Conservation (phyloP, 2,797 vertebrate species). For the Chiloscyllium punctatum region DNA sequence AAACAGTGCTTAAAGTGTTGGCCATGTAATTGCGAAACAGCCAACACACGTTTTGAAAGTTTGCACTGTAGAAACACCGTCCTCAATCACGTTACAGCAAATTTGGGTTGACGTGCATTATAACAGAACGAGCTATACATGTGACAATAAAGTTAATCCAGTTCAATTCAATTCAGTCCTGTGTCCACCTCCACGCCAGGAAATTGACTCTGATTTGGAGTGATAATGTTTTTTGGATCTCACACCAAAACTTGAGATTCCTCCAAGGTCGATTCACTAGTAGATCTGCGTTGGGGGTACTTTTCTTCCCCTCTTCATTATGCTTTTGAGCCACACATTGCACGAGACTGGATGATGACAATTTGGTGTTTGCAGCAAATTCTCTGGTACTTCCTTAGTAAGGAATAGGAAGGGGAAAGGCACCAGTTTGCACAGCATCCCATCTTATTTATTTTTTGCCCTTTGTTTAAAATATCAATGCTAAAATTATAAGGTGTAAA, state of each 20-base stretch:
- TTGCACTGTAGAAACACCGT: no score
- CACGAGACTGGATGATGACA: not conserved
- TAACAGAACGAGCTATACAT: no score
- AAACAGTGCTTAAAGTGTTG: no score
- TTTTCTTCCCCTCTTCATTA: not conserved
- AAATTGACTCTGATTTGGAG: not conserved
- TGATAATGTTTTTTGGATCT: not conserved
- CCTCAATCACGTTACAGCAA: no score
- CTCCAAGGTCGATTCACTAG: not conserved
- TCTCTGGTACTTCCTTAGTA: not conserved
- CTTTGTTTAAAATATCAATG: constrained; percentile 15
- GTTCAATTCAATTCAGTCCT: not conserved
- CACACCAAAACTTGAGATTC: not conserved
- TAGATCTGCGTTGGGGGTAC: no score
- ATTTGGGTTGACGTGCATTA: no score
- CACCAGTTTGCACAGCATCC: not conserved
- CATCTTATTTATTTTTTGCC: not conserved
- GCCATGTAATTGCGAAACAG: no score
- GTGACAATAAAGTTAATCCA: no score
- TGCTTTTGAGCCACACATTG: not conserved
- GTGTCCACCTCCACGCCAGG: not conserved
- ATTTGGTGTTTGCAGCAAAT: no score
- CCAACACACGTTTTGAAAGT: no score
- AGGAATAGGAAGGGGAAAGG: not conserved
- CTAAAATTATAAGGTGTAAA: not conserved